Percentiles rank a stretch among this genome's conserved stretches.
Conservation (phyloP, 2,113 vertebrate genomes). For the Rallus limicola region DNA sequence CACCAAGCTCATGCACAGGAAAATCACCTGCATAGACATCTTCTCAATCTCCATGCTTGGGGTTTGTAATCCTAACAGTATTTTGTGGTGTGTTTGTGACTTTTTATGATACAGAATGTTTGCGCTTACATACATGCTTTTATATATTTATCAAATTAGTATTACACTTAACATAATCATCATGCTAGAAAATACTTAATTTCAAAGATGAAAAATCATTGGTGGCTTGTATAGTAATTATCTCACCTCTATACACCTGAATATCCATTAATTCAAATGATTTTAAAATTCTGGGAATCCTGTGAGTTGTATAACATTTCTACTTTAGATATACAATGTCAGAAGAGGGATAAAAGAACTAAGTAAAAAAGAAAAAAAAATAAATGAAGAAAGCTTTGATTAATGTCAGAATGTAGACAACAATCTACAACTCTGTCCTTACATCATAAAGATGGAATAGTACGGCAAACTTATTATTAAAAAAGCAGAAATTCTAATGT, state of each 20-base stretch:
- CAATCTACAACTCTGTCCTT: background rate
- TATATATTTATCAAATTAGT: background rate
- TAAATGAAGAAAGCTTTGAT: background rate
- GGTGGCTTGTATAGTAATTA: background rate
- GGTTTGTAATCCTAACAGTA: background rate
- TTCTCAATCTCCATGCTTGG: background rate
- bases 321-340: background rate
- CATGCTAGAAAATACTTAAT: background rate
- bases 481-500: background rate
- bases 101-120: background rate
- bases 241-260: background rate
- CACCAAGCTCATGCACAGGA: background rate
- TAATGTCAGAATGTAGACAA: background rate
- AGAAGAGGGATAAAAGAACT: fast-evolving
- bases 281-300: background rate
- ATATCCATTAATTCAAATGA: background rate
- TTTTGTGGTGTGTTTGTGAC: background rate
- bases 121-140: background rate
- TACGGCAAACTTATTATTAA: background rate
- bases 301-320: background rate
- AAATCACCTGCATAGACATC: background rate
- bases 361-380: background rate
- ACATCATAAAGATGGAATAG: background rate
- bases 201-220: background rate
- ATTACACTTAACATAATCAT: background rate